Evolutionary conservation across 2,797 vertebrate genomes (phyloP), one percentile per base, ranked within the genome.

Genomic region (Xenentodon cancila): DNA sequence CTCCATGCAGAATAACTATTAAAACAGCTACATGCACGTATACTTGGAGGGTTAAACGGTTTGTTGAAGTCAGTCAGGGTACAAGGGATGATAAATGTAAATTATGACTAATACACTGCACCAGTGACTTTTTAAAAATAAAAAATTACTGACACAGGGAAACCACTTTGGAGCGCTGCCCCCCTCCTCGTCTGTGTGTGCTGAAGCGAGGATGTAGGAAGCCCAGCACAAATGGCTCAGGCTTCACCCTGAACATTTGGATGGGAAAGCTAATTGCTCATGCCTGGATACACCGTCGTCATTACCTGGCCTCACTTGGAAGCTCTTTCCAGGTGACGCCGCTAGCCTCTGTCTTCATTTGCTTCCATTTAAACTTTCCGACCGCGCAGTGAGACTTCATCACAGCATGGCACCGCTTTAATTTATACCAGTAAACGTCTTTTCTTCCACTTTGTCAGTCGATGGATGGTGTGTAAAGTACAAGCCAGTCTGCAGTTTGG

Each of bases 81-180:
- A 95, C 95, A 93, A 94, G 95, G 92, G 93, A 96, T 94, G 95
- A 96, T 97, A 96, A 98, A 97, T 96, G 96, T 96, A 96, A 97
- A 97, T 98, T 96, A 96, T 94, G 95, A 95, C 95, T 98, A 97
- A 98, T 96, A 97, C 95, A 94, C 94, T 95, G 96, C 96, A 95
- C 95, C 95, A 94, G 93, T 96, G 95, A 94, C 95, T 97, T 96
- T 85, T 94, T 93, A 89, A 34, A 95, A 95, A 95, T 95, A 95
- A 96, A 58, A 97, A 96, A 95, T 94, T 93, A 96, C 95, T 95
- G 95, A 96, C 95, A 95, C 95, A 95, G 95, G 95, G 94, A 96
- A 96, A 96, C 93, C 94, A 95, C 93, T 95, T 93, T 94, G 94
- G 93, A 95, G 89, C 87, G 85, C 90, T 75, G 89, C 93, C 90